Evolutionary conservation across 2,797 vertebrate genomes (phyloP).

Genomic region (Hydrolagus colliei): DNA sequence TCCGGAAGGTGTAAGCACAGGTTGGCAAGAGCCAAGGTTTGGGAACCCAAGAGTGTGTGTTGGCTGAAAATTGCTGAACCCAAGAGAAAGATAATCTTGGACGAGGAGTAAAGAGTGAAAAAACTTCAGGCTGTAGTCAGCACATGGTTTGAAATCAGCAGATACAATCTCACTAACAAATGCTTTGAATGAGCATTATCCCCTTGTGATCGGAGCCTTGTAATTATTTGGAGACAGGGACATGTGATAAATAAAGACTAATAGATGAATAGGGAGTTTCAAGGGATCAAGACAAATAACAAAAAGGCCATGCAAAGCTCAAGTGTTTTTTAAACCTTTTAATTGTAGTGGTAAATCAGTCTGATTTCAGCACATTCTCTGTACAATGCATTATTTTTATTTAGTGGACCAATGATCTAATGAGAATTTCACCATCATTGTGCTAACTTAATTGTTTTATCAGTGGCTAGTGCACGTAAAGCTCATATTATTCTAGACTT

Average conservation of each 20-base stretch:
- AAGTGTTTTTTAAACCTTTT: not conserved
- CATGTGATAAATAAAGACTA: constrained; percentile 12
- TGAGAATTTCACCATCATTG: not conserved
- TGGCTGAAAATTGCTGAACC: too few relatives aligned
- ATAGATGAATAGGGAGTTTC: not conserved
- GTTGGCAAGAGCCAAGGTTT: too few relatives aligned
- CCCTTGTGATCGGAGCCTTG: not conserved
- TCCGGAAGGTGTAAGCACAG: too few relatives aligned
- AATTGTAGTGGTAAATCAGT: not conserved
- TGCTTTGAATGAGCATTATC: not conserved
- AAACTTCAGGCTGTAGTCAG: not conserved
- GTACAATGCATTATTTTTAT: not conserved
- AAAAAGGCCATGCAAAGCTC: not conserved
- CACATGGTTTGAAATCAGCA: not conserved
- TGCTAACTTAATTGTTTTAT: constrained; percentile 5
- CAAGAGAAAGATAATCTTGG: not conserved
- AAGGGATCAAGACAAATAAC: constrained; percentile 19
- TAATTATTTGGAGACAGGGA: not conserved
- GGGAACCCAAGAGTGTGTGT: too few relatives aligned
- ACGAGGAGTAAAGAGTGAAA: not conserved
- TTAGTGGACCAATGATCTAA: not conserved
- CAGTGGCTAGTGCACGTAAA: not conserved
- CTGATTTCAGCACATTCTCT: not conserved
- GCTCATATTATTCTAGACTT: too few relatives aligned
- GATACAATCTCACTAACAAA: constrained; percentile 1